A percentile compares a stretch with the other conserved stretches of the same genome.
Conservation (phyloP, 2,113 vertebrate genomes). For the Potamarius usumacintae region DNA sequence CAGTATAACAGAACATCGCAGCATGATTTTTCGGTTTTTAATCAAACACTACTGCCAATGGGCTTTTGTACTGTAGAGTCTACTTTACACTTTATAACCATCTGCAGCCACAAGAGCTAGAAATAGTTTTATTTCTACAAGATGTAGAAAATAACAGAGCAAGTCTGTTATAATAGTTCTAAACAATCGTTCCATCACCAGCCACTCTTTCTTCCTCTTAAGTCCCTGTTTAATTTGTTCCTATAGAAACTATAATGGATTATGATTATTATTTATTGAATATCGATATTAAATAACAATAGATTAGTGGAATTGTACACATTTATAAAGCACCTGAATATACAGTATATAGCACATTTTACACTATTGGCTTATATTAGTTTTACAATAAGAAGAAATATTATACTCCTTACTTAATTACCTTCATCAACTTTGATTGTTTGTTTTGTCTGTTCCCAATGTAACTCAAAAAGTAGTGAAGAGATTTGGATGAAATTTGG, state of each 20-base stretch:
- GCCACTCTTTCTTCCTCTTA: neutral
- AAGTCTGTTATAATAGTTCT: neutral
- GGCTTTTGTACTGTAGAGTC: neutral
- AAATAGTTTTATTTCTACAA: neutral
- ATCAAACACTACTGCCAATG: neutral
- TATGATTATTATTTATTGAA: too few species aligned
- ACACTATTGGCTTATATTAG: neutral
- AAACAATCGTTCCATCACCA: neutral
- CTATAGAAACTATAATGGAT: neutral
- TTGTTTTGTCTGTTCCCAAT: too few species aligned
- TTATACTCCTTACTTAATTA: neutral
- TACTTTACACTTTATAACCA: conserved; percentile 4
- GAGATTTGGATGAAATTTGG: too few species aligned
- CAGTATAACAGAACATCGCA: neutral
- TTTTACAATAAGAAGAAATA: neutral
- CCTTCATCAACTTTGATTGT: too few species aligned
- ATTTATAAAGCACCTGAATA: neutral
- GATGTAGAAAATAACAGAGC: neutral
- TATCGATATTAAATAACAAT: neutral
- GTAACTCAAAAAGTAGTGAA: too few species aligned
- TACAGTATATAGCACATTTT: neutral
- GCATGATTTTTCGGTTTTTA: neutral
- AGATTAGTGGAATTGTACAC: neutral
- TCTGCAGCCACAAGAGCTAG: neutral
- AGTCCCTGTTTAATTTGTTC: neutral